A percentile compares a stretch with the other conserved stretches of the same genome.
phyloP scores from a whole-genome alignment of 2,888 invertebrate genomes.

The Dicyrtomina minuta region DNA sequence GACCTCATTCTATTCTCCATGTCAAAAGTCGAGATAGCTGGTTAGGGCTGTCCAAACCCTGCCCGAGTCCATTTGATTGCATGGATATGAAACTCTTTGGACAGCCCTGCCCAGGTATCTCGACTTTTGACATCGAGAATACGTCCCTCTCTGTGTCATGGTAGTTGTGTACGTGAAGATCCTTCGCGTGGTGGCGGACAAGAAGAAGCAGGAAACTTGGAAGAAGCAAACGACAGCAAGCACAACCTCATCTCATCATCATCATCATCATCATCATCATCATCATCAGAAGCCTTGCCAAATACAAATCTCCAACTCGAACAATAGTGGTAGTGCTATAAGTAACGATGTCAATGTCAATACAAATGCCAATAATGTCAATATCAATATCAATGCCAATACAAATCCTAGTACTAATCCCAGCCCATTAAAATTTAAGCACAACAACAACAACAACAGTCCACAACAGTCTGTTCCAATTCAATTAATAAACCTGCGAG shows the following conservation, averaged over 20 bases:
- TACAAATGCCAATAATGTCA: neutral
- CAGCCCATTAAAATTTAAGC: neutral
- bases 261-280: too few relatives aligned
- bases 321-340: neutral
- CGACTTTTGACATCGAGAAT: too few relatives aligned
- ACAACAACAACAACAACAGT: neutral
- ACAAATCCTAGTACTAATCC: neutral
- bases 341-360: slow-evolving; percentile 1
- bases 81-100: too few relatives aligned
- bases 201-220: slow-evolving; percentile 82
- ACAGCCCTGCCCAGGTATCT: too few relatives aligned
- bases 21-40: too few relatives aligned
- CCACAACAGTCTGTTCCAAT: neutral
- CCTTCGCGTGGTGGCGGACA: slow-evolving; percentile 86
- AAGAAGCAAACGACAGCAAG: slow-evolving; percentile 37
- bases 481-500: neutral
- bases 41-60: too few relatives aligned
- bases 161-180: slow-evolving; percentile 96
- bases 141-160: slow-evolving; percentile 94
- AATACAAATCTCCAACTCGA: neutral
- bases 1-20: slow-evolving; percentile 92
- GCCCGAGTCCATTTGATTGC: too few relatives aligned
- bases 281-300: neutral
- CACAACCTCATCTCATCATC: neutral
- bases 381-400: neutral